Evolutionary conservation across 2,113 vertebrate species (phyloP).

Genomic region (Istiophorus platypterus): DNA sequence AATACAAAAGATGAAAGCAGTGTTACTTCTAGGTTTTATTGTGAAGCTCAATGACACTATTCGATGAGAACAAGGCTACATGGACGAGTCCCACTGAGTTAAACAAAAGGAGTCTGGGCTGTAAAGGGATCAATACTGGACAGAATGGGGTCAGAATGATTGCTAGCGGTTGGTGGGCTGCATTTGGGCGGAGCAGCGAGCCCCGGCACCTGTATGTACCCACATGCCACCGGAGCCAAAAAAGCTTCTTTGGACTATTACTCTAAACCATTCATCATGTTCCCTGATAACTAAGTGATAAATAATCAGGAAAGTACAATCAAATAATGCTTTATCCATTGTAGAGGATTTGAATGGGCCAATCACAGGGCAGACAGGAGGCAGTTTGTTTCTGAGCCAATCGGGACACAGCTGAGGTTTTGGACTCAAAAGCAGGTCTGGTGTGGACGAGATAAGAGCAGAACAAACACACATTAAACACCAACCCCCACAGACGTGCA

Average conservation of each 20-base stretch:
- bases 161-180: slow-evolving; percentile 39
- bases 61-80: slow-evolving; percentile 7
- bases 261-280: slow-evolving; percentile 47
- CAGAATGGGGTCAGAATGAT: slow-evolving; percentile 62
- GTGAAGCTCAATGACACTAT: slow-evolving; percentile 5
- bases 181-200: slow-evolving; percentile 46
- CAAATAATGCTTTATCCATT: slow-evolving; percentile 62
- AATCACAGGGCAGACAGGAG: slow-evolving; percentile 66
- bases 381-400: slow-evolving; percentile 75
- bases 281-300: slow-evolving; percentile 60
- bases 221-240: slow-evolving; percentile 38
- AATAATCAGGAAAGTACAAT: slow-evolving; percentile 66
- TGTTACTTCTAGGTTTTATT: background rate
- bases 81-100: slow-evolving; percentile 45
- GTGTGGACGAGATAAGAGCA: slow-evolving; percentile 82
- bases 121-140: slow-evolving; percentile 66
- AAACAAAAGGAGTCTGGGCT: slow-evolving; percentile 42
- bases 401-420: slow-evolving; percentile 75
- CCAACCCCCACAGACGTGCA: slow-evolving; percentile 59
- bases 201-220: slow-evolving; percentile 53
- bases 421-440: slow-evolving; percentile 79
- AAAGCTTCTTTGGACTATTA: slow-evolving; percentile 39
- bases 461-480: slow-evolving; percentile 79
- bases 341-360: slow-evolving; percentile 71
- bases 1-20: slow-evolving; percentile 23